Evolutionary conservation across 2,888 invertebrate species (phyloP).

Genomic region (Elmis aenea): DNA sequence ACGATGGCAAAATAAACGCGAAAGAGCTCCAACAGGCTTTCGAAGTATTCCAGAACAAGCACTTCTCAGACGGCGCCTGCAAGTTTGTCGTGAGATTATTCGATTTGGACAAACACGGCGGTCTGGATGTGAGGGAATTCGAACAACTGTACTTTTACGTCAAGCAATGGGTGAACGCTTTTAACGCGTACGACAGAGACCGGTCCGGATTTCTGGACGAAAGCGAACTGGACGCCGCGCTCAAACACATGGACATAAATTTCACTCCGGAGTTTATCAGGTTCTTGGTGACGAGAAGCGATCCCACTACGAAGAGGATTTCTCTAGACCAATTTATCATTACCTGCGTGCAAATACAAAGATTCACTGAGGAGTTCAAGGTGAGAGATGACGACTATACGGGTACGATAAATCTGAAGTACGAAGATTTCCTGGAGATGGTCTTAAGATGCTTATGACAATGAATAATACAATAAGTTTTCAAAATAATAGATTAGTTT

Average conservation of each 20-base stretch:
- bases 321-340: slow-evolving; percentile 42
- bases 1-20: slow-evolving; percentile 34
- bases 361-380: slow-evolving; percentile 42
- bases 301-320: slow-evolving; percentile 34
- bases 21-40: slow-evolving; percentile 40
- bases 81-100: slow-evolving; percentile 41
- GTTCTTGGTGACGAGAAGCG: slow-evolving; percentile 35
- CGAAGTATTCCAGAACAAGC: slow-evolving; percentile 37
- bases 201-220: slow-evolving; percentile 36
- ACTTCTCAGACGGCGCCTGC: slow-evolving; percentile 38
- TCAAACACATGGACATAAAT: slow-evolving; percentile 37
- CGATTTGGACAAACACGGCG: slow-evolving; percentile 40
- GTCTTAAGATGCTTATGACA: slow-evolving; percentile 32
- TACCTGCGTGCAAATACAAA: slow-evolving; percentile 44
- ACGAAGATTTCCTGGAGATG: slow-evolving; percentile 41
- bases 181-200: slow-evolving; percentile 36
- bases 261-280: slow-evolving; percentile 36
- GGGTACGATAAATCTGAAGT: slow-evolving; percentile 38
- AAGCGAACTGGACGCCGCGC: slow-evolving; percentile 33
- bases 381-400: slow-evolving; percentile 35
- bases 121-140: slow-evolving; percentile 38
- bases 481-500: neutral
- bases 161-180: slow-evolving; percentile 40
- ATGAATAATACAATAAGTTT: neutral
- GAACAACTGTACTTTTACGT: slow-evolving; percentile 39